A percentile compares a stretch with the other conserved stretches of the same genome.
phyloP scores from a whole-genome alignment of 1,140 invertebrate species.

The Kradibia gibbosae region DNA sequence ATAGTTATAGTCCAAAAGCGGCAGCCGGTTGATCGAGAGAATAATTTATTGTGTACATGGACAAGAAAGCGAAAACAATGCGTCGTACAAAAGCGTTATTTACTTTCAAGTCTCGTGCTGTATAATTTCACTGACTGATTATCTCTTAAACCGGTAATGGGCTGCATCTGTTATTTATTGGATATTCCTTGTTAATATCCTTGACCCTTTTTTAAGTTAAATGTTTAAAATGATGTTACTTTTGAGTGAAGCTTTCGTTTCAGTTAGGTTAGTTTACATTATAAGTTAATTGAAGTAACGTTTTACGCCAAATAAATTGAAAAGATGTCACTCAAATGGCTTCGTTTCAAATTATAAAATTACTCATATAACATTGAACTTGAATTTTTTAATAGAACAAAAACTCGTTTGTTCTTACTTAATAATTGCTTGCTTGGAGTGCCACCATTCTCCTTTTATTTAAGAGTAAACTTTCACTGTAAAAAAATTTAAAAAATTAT shows the following conservation, averaged over 20 bases:
- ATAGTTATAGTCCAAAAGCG: conserved; percentile 22
- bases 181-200: conserved; percentile 18
- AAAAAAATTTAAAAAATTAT: not conserved
- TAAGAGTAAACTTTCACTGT: conserved; percentile 2
- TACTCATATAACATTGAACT: not conserved
- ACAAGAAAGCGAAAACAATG: conserved; percentile 24
- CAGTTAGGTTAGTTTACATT: not conserved
- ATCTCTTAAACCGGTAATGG: conserved; percentile 54
- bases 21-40: conserved; percentile 21
- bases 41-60: conserved; percentile 29
- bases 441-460: not conserved
- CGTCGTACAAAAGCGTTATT: not conserved
- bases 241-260: conserved; percentile 7
- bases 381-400: not conserved
- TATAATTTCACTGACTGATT: conserved; percentile 38
- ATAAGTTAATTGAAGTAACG: not conserved
- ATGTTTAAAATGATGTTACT: not conserved
- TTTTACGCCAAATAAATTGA: not conserved
- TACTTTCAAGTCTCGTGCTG: conserved; percentile 15
- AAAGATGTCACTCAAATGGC: not conserved
- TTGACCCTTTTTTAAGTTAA: not conserved
- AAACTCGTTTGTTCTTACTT: not conserved
- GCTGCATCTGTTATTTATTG: conserved; percentile 48
- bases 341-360: not conserved
- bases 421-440: not conserved